Base-by-base conservation (phyloP, 2,797 vertebrate species). In the Notolepis coatsorum region DNA sequence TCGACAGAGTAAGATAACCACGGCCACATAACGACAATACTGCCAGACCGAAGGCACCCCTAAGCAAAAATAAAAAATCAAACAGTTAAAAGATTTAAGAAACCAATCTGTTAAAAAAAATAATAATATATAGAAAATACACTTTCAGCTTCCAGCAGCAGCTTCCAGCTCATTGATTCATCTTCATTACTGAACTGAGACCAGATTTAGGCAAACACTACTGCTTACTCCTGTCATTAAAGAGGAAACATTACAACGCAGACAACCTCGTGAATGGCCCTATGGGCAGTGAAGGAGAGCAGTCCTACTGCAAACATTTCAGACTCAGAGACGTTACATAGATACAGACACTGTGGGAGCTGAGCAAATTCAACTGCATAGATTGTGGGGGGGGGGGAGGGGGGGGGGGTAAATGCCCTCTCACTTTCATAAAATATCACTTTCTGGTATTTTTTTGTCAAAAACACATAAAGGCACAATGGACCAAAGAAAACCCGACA, bases 321-420 rank as follows among this genome's bases (percentile, higher is more conserved):
- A 69, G 70, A 49, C 47, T 58, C 50, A 63, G 18, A 48, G 71
- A 76, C 59, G 55, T 54, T 49, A 65, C 30, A 51, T 64, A 30
- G 58, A 50, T 70, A 88, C 84, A 86, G 64, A 75, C 51, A 9
- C 30, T 33, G 69, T 72, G 78, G 81, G 60, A 79, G 67, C 73
- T 59, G 25, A 70, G 73, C 30, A 42, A 39, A 56, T 51, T 60
- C 68, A 59, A 64, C 86, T 89, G 85, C 85, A 92, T 89, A 90
- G 86, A 76, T 71, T 78, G 51, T 79, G 73, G 79, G 60, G 52
- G 45, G 61, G 50, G 80, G 62, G 77, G 73, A 71, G 15, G 21
- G 10, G 2, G 35, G 15, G 21, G 10, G 2, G 35, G 15, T 58
- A 63, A 77, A 87, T 80, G 76, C 79, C 84, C 77, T 24, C 37